Evolutionary conservation across 2,888 invertebrate genomes (phyloP).

Genomic region (Eupithecia vulgata): DNA sequence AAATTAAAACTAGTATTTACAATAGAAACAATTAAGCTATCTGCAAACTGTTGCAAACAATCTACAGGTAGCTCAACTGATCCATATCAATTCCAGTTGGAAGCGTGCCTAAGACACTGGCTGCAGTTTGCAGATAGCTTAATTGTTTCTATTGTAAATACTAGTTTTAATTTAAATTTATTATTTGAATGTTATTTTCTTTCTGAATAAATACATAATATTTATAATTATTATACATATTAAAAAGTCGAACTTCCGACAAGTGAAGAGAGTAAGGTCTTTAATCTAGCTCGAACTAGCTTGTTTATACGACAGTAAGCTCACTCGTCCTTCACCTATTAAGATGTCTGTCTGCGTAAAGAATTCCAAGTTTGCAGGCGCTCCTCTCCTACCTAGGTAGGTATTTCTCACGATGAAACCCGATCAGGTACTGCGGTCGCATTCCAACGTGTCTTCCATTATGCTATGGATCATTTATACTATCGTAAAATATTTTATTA

Average conservation of each 20-base stretch:
- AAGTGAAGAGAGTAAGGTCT: neutral
- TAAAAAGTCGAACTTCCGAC: neutral
- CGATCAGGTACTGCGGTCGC: slow-evolving; percentile 47
- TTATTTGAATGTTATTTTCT: no score
- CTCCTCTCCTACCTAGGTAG: slow-evolving; percentile 30
- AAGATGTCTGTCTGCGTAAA: neutral
- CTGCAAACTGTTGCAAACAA: no score
- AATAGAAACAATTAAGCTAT: no score
- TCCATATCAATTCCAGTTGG: no score
- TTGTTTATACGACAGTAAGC: neutral
- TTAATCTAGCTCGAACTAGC: neutral
- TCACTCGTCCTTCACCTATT: neutral
- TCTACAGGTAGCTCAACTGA: no score
- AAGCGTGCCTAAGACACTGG: no score
- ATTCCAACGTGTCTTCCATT: slow-evolving; percentile 42
- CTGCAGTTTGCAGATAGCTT: no score
- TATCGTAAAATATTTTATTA: neutral
- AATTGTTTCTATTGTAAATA: no score
- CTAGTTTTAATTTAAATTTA: no score
- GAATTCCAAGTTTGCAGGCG: slow-evolving; percentile 18
- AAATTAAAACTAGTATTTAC: no score
- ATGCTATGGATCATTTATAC: slow-evolving; percentile 11
- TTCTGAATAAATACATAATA: no score
- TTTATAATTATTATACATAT: no score
- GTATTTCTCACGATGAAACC: slow-evolving; percentile 44